A percentile compares a stretch with the other conserved stretches of the same genome.
These are phyloP conservation scores for Eupithecia inturbata DNA, from an alignment of 2,888 invertebrate genomes.

Conservation along the genomic window DNA sequence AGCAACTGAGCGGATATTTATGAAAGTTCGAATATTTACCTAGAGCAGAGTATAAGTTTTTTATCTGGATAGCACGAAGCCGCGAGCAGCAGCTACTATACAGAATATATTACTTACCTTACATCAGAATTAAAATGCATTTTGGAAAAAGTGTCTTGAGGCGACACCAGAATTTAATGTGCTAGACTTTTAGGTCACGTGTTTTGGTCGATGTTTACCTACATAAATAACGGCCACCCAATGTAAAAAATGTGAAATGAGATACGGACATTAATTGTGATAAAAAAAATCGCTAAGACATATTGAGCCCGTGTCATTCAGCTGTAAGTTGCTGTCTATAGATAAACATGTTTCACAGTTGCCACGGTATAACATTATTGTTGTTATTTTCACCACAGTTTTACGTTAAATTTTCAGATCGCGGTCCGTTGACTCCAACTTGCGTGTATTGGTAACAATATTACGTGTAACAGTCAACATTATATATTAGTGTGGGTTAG, in stretches of 20 bases:
- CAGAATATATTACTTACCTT: too few species aligned
- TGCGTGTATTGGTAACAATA: slow-evolving; percentile 54
- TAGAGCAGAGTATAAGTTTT: background rate
- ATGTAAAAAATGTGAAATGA: background rate
- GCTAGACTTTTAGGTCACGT: background rate
- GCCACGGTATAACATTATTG: background rate
- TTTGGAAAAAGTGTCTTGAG: background rate
- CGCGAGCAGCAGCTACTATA: background rate
- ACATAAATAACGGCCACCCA: background rate
- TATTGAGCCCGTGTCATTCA: background rate
- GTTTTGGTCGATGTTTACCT: background rate
- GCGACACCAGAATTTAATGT: background rate
- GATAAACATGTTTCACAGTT: background rate
- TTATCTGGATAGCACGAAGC: too few species aligned
- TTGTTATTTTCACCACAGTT: slow-evolving; percentile 16
- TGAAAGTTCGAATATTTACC: background rate
- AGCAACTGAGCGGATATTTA: background rate
- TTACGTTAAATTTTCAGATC: slow-evolving; percentile 49
- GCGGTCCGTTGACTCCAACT: slow-evolving; percentile 61
- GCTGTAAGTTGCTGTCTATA: background rate
- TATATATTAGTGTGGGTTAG: slow-evolving; percentile 62
- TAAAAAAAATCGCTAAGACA: background rate
- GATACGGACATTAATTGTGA: background rate
- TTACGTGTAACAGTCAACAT: slow-evolving; percentile 37
- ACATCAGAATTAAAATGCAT: background rate